Conservation (phyloP, 2,113 vertebrate genomes). For the Arvicanthis niloticus region DNA sequence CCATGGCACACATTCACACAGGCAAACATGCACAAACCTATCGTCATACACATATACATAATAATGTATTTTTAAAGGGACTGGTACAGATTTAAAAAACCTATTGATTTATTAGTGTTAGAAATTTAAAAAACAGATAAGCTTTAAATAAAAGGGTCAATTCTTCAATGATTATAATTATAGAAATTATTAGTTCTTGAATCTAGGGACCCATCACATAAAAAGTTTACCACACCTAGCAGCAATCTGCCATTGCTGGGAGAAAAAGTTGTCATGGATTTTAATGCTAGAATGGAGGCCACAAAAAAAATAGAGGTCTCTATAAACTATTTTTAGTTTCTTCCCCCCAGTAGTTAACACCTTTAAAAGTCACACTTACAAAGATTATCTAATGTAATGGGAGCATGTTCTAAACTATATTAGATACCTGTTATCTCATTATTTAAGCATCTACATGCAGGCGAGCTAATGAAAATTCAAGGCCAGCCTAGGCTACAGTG, state of each 20-base stretch:
- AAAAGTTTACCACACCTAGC: background rate
- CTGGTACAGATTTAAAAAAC: background rate
- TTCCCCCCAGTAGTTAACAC: background rate
- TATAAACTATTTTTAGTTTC: background rate
- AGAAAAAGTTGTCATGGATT: background rate
- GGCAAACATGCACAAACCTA: background rate
- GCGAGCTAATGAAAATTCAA: background rate
- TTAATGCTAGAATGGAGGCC: background rate
- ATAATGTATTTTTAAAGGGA: background rate
- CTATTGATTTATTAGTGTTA: background rate
- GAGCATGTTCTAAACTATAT: background rate
- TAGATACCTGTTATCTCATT: background rate
- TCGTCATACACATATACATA: background rate
- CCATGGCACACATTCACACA: background rate
- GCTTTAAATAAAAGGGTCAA: background rate
- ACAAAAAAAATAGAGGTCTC: background rate
- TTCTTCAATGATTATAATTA: background rate
- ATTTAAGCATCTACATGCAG: background rate
- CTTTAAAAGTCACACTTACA: background rate
- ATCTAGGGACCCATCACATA: background rate
- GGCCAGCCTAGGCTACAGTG: background rate
- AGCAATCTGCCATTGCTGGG: background rate
- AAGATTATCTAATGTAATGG: background rate
- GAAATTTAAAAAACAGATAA: background rate
- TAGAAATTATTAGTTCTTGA: background rate